Evolutionary conservation across 2,888 invertebrate species (phyloP).

Genomic region (Gymnocheta viridis): DNA sequence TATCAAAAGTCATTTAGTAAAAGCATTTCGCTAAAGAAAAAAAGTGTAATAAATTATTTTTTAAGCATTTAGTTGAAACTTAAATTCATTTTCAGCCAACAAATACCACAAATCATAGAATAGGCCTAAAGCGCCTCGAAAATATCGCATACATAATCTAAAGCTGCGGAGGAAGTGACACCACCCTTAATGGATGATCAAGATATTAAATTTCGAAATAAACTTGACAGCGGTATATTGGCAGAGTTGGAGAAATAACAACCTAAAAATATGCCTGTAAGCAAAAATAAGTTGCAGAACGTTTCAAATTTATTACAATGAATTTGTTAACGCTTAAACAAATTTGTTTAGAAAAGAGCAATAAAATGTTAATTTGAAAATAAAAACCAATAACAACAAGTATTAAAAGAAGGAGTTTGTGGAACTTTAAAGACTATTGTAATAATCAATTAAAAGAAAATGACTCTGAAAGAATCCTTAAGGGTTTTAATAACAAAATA

Average conservation of each 20-base stretch:
- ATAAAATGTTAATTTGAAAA: not conserved
- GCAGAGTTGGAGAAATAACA: not conserved
- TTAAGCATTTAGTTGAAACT: conserved; percentile 1
- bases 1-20: conserved; percentile 10
- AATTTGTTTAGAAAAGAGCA: not conserved
- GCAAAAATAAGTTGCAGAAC: not conserved
- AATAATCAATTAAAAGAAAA: conserved; percentile 55
- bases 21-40: not conserved
- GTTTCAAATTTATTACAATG: not conserved
- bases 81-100: conserved; percentile 7
- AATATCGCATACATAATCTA: not conserved
- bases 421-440: conserved; percentile 15
- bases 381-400: not conserved
- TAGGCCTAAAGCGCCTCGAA: not conserved
- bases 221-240: not conserved
- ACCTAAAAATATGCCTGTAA: not conserved
- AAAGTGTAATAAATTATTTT: conserved; percentile 5
- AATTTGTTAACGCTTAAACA: not conserved
- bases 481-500: not conserved
- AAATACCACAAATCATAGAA: not conserved
- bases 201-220: conserved; percentile 42
- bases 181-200: conserved; percentile 8
- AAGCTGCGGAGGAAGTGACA: not conserved
- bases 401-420: not conserved
- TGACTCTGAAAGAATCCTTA: not conserved